Evolutionary conservation across 2,113 vertebrate species (phyloP), one percentile per base, ranked within the genome.

Genomic region (Beaufortia kweichowensis): DNA sequence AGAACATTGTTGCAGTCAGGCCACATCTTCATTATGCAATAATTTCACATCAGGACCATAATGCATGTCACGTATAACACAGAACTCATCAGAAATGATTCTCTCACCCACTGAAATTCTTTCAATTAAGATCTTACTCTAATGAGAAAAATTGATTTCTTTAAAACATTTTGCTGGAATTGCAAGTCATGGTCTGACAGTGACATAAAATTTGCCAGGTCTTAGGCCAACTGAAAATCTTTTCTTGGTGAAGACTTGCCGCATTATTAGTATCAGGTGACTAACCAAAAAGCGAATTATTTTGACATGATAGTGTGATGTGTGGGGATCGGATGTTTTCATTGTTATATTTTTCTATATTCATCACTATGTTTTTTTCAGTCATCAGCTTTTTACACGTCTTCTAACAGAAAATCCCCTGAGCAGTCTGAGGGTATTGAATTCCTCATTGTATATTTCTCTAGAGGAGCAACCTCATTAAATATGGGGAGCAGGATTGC

Each of bases 401-500:
- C 41, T 4, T 68, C 26, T 68, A 2, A 21, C 65, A 21, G 26
- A 41, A 33, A 0, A 2, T 68, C 17, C 65, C 28, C 24, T 68
- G 26, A 48, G 43, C 15, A 56, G 48, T 55, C 67, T 53, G 67
- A 6, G 2, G 26, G 1, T 39, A 70, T 39, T 39, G 48, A 70
- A 19, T 35, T 70, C 29, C 31, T 70, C 31, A 56, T 23, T 56
- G 29, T 55, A 56, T 35, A 56, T 56, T 10, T 24, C 50, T 70
- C 67, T 3, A 70, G 50, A 70, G 67, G 12, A 29, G 2, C 65
- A 53, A 17, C n/a, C 50, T 56, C 29, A 70, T 70, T 70, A 56
- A 23, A 56, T 28, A 70, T 19, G 50, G 12, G 53, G 67, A 56
- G 50, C 8, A 56, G 31, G 14, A 50, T 3, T 39, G 48, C 67